These are phyloP conservation scores for Xiphophorus maculatus DNA, from an alignment of 2,113 vertebrate genomes.

Conservation along the genomic window DNA sequence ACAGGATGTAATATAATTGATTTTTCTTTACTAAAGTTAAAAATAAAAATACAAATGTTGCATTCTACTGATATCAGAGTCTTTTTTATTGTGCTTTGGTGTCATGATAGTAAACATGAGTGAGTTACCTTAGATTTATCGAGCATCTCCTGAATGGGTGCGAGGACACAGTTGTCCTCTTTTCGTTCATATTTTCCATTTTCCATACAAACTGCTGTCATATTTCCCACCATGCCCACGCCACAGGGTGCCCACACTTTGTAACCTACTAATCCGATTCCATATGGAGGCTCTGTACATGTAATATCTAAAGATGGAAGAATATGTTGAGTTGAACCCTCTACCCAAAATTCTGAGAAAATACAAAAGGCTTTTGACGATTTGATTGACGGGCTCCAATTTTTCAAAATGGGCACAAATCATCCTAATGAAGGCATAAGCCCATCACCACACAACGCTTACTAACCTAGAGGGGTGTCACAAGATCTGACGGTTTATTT, in stretches of 20 bases:
- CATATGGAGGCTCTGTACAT: neutral
- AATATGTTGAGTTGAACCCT: neutral
- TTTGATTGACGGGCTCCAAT: neutral
- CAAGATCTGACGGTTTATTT: neutral
- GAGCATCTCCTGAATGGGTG: conserved; percentile 2
- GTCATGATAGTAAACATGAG: neutral
- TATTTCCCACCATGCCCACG: fast-evolving
- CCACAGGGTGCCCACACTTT: fast-evolving
- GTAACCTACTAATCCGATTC: no score
- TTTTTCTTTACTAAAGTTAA: neutral
- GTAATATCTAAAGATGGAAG: fast-evolving
- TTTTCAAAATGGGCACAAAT: neutral
- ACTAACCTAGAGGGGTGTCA: neutral
- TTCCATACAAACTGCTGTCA: neutral
- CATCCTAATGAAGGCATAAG: neutral
- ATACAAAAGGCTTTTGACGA: neutral
- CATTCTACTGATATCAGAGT: neutral
- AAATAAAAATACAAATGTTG: neutral
- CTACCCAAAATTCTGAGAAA: neutral
- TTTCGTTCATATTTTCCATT: neutral
- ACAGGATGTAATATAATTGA: no score
- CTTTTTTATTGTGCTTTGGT: neutral
- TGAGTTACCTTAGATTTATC: conserved; percentile 37
- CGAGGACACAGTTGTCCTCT: conserved; percentile 31
- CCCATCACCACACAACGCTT: neutral